Evolutionary conservation across 1,140 invertebrate genomes (phyloP).

Genomic region (Diuraphis noxia): DNA sequence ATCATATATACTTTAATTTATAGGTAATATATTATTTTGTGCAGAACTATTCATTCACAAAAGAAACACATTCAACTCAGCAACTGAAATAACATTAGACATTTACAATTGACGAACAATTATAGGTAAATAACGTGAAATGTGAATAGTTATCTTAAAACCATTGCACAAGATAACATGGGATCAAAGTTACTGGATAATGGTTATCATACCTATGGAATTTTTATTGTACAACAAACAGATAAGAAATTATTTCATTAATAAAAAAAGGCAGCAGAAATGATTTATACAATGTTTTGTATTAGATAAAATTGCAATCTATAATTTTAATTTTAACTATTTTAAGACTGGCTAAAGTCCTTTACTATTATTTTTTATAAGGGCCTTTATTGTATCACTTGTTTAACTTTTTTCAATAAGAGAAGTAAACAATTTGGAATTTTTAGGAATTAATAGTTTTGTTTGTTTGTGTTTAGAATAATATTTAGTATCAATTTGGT

Average conservation of each 20-base stretch:
- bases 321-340: background rate
- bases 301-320: background rate
- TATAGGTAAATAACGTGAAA: background rate
- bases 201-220: slow-evolving; percentile 9
- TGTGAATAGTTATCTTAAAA: slow-evolving; percentile 11
- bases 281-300: background rate
- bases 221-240: slow-evolving; percentile 24
- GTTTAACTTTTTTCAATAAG: background rate
- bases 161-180: background rate
- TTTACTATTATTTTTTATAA: background rate
- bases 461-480: background rate
- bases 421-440: background rate
- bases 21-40: slow-evolving; percentile 16
- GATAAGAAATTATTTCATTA: slow-evolving; percentile 26
- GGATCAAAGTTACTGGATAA: slow-evolving; percentile 49
- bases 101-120: background rate
- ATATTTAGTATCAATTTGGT: background rate
- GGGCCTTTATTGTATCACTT: background rate
- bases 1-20: slow-evolving; percentile 13
- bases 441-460: background rate
- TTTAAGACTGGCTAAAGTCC: background rate
- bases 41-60: background rate
- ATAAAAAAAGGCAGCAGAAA: slow-evolving; percentile 4
- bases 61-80: background rate
- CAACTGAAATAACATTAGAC: background rate